Base-by-base conservation (phyloP, 1,140 invertebrate species). In the Zaprionus vittiger region DNA sequence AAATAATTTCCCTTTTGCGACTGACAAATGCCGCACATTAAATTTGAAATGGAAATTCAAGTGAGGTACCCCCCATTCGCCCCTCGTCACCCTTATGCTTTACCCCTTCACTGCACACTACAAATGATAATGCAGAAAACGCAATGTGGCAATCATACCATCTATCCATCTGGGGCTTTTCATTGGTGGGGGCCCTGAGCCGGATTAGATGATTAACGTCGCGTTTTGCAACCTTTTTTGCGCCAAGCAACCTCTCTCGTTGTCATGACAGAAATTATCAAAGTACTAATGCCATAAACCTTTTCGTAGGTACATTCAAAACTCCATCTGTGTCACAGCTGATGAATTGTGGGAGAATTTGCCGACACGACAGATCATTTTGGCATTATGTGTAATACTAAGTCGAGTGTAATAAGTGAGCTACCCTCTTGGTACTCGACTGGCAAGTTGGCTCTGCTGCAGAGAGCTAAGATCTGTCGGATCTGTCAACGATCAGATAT, bases 261-360 rank as follows among this genome's bases (percentile, higher is more conserved):
- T 22, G 47, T 20, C 47, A 52, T 52, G 47, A 52, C 47, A 52
- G 56, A 68, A 55, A 67, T 63, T 59, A 57, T 59, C 54, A 57
- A 71, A 75, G 60, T 70, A 75, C 60, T 64, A 63, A 49, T 73
- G 47, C 38, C 47, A 52, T 52, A 52, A 52, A 24, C 47, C 47
- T 3, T 49, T 9, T 52, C 7, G n/a, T 24, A 52, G 20, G 2
- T 17, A 47, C 63, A 55, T 37, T 26, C 34, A 56, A 47, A 47
- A 34, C 38, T 47, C 38, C 31, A 63, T 31, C 69, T 64, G 38
- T 67, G 44, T 54, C 62, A 64, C 61, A 64, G 52, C 26, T 17
- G 52, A 73, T 84, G 74, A 84, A 81, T 85, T 85, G 81, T 84
- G 81, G 71, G 81, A 84, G 81, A 85, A 81, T 84, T 68, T 59